Conservation (phyloP, 2,888 invertebrate genomes). For the Geotrupes spiniger region DNA sequence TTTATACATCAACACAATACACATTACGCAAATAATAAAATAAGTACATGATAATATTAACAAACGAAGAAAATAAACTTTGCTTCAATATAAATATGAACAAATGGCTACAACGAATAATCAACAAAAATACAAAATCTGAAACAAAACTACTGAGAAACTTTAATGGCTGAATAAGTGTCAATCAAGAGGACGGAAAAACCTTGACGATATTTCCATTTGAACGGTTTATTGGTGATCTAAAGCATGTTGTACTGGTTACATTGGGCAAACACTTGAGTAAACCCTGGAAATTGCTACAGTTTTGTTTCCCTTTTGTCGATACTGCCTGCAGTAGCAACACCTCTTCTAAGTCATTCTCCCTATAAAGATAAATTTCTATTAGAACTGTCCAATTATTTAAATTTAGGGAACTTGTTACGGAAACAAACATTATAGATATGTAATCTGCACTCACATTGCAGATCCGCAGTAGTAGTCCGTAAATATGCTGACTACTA, state of each 20-base stretch:
- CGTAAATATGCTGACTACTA: no score
- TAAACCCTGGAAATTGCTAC: conserved; percentile 41
- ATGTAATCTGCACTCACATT: no score
- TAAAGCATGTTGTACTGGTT: conserved; percentile 27
- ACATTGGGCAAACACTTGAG: conserved; percentile 45
- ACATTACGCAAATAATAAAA: no score
- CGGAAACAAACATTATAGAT: no score
- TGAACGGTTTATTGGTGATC: conserved; percentile 20
- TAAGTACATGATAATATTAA: no score
- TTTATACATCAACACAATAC: no score
- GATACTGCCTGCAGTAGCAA: conserved; percentile 50
- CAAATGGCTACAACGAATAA: background rate
- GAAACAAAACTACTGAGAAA: conserved; percentile 1
- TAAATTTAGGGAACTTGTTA: no score
- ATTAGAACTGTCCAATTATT: no score
- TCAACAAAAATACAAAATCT: background rate
- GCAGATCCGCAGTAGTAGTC: no score
- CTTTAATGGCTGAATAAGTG: conserved; percentile 3
- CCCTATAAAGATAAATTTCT: conserved; percentile 51
- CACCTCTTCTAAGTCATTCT: conserved; percentile 71
- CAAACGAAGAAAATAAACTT: conserved; percentile 1
- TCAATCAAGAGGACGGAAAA: conserved; percentile 28
- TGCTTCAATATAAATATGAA: background rate
- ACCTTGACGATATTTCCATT: conserved; percentile 28
- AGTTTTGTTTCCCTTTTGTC: conserved; percentile 17